Base-by-base conservation (phyloP, 2,113 vertebrate species). In the Thinocorus orbignyianus region DNA sequence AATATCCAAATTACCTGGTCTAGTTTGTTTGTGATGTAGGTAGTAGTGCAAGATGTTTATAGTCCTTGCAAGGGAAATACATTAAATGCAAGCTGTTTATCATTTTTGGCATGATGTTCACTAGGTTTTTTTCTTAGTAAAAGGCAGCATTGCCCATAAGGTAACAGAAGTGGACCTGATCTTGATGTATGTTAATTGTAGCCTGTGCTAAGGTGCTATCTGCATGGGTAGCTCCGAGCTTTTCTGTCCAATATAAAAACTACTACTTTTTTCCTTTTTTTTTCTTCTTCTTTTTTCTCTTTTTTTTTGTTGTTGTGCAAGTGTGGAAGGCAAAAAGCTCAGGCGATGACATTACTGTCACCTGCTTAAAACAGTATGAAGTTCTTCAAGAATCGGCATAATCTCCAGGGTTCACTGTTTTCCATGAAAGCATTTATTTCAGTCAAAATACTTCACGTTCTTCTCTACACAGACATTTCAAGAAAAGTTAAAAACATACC, bases 351-450 rank as follows among this genome's bases (percentile, higher is more conserved):
- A 98, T 98, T 97, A 97, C 97, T 97, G 97, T 98, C 98, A 98
- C 97, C 98, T 98, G 98, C 97, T 98, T 98, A 97, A 98, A 98
- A 97, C 72, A 92, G 97, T 96, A 97, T 97, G 97, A 97, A 88
- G 95, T 97, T 96, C 95, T 98, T 98, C 96, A 97, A 96, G 97
- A 94, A 97, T 97, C 74, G 52, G 93, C 87, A 91, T 92, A 93
- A 95, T 98, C 98, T 97, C 97, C 78, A 95, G 97, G 98, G 97
- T 86, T 97, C 96, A 94, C 97, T 95, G 97, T 96, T 98, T 98
- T 97, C 96, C 95, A 90, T 93, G 97, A 92, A 97, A 97, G 95
- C 97, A 41, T 97, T 98, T 97, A 98, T 97, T 98, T 97, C 98
- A 96, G 97, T 98, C 97, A 97, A 97, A 98, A 98, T 96, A 96